Percentiles rank a stretch among this genome's conserved stretches.
Evolutionary conservation across 2,113 vertebrate species (phyloP).

Genomic region (Boulengeromyrus knoepffleri): DNA sequence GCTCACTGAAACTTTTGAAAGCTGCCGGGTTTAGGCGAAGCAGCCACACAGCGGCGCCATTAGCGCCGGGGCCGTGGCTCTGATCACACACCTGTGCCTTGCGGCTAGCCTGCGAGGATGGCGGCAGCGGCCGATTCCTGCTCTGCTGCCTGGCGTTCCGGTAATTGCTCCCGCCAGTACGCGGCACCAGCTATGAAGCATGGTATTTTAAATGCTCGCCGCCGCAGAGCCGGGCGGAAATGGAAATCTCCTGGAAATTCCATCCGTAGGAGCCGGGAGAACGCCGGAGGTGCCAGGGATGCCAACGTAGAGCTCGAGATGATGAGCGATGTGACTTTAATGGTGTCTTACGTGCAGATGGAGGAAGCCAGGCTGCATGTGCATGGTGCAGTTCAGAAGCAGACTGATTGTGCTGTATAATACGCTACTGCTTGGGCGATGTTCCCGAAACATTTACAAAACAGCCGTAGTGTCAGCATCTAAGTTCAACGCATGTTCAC

Average conservation of each 20-base stretch:
- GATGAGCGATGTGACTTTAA: background rate
- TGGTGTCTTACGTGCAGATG: background rate
- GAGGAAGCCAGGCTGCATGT: background rate
- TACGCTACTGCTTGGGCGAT: background rate
- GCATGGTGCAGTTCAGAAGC: background rate
- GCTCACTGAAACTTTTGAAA: background rate
- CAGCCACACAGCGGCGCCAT: background rate
- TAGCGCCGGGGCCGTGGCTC: background rate
- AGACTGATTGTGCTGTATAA: background rate
- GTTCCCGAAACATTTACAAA: background rate
- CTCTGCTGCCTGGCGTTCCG: constrained; percentile 39
- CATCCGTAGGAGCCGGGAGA: constrained; percentile 13
- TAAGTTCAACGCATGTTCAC: background rate
- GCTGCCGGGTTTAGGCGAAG: background rate
- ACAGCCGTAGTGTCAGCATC: background rate
- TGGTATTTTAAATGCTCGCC: background rate
- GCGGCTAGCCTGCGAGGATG: constrained; percentile 32
- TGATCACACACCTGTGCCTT: background rate
- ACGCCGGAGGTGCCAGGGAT: constrained; percentile 8
- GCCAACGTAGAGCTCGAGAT: background rate
- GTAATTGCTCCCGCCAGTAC: constrained; percentile 26
- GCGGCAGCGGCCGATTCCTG: constrained; percentile 35
- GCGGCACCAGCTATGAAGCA: constrained; percentile 4
- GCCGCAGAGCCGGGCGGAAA: background rate
- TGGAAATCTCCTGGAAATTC: background rate